Conservation (phyloP, 1,140 invertebrate species). For the Cydia pomonella region DNA sequence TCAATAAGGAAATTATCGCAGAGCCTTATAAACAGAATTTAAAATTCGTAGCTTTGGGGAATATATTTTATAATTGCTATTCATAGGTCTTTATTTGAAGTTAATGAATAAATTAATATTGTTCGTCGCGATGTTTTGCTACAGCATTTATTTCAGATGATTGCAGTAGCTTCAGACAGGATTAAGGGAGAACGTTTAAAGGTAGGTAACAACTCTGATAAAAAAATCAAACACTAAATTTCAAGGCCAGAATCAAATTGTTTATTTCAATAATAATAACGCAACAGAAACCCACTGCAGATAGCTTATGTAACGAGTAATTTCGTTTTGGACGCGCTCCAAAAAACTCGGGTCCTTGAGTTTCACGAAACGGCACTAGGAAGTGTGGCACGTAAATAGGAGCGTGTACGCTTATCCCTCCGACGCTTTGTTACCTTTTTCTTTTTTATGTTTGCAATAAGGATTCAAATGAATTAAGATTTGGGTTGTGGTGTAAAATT, state of each 20-base stretch:
- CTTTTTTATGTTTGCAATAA: not conserved
- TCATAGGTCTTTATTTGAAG: too few species aligned
- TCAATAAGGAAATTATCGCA: not conserved
- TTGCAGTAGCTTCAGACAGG: too few species aligned
- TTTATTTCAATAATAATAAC: constrained; percentile 24
- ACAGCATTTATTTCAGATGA: too few species aligned
- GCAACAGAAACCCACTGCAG: constrained; percentile 47
- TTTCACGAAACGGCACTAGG: constrained; percentile 31
- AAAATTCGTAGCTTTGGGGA: not conserved
- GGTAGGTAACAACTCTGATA: too few species aligned
- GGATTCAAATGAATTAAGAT: not conserved
- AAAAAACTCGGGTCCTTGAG: constrained; percentile 46
- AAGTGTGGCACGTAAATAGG: not conserved
- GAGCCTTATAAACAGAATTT: not conserved
- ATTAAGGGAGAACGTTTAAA: too few species aligned
- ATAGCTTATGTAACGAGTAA: constrained; percentile 60
- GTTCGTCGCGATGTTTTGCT: too few species aligned
- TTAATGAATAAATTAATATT: too few species aligned
- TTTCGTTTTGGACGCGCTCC: constrained; percentile 54
- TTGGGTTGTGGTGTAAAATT: too few species aligned
- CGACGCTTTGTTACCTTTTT: not conserved
- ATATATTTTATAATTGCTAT: too few species aligned
- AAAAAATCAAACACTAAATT: not conserved
- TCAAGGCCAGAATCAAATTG: not conserved
- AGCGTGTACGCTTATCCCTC: not conserved